These are phyloP conservation scores for Meriones psammophilus DNA, from an alignment of 2,797 vertebrate species.

Conservation along the genomic window DNA sequence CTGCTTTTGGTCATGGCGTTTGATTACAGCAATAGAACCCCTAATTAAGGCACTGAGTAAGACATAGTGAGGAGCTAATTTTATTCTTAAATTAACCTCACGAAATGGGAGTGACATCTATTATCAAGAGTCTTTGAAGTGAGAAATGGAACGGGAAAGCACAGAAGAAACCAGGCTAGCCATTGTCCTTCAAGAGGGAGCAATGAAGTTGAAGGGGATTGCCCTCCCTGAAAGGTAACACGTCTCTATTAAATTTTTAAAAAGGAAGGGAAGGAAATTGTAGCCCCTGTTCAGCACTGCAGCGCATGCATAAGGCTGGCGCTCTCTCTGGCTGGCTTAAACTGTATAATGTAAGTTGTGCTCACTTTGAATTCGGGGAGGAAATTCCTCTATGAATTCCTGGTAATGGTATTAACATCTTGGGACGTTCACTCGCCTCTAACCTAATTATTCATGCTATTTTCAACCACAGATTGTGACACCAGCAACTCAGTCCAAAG, in stretches of 20 bases:
- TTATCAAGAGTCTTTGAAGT: conserved; percentile 13
- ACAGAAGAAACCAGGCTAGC: neutral
- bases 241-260: conserved; percentile 77
- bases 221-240: conserved; percentile 53
- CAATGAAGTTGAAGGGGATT: neutral
- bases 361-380: neutral
- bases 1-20: neutral
- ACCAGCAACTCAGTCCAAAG: conserved; percentile 58
- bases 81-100: conserved; percentile 45
- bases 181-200: conserved; percentile 1
- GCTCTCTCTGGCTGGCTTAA: conserved; percentile 11
- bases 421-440: conserved; percentile 40
- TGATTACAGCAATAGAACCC: neutral
- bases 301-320: neutral
- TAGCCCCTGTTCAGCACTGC: conserved; percentile 25
- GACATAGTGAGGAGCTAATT: conserved; percentile 44
- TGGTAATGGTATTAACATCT: conserved; percentile 52
- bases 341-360: neutral
- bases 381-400: conserved; percentile 33
- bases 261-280: conserved; percentile 65
- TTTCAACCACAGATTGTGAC: conserved; percentile 67
- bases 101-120: conserved; percentile 23
- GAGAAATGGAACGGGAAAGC: neutral
- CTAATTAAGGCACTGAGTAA: neutral
- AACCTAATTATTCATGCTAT: conserved; percentile 71